Evolutionary conservation across 1,140 invertebrate genomes (phyloP).

Genomic region (Epicauta chinensis): DNA sequence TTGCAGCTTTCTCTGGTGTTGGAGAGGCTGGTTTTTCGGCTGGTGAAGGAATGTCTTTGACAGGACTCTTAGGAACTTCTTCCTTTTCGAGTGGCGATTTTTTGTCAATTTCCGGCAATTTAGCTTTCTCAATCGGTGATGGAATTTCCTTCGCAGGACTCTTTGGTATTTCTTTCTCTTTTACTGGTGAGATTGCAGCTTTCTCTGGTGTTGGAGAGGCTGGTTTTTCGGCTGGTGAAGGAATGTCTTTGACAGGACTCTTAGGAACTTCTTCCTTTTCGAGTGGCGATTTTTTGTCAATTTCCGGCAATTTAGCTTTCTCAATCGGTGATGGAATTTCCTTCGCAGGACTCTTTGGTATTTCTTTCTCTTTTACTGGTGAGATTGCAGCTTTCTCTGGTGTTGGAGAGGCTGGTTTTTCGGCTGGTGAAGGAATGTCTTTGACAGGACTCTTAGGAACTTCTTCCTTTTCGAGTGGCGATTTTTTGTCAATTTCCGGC

Average conservation of each 20-base stretch:
- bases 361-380: not conserved
- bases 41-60: too few relatives aligned
- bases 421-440: too few relatives aligned
- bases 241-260: too few relatives aligned
- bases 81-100: not conserved
- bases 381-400: not conserved
- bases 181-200: not conserved
- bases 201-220: too few relatives aligned
- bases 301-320: conserved; percentile 1
- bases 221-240: too few relatives aligned
- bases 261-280: too few relatives aligned
- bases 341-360: not conserved
- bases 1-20: too few relatives aligned
- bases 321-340: not conserved
- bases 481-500: not conserved
- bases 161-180: not conserved
- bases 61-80: not conserved
- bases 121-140: not conserved
- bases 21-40: too few relatives aligned
- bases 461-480: not conserved
- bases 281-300: too few relatives aligned
- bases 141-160: not conserved
- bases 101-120: not conserved
- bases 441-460: too few relatives aligned
- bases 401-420: too few relatives aligned